Base-by-base conservation (phyloP, 2,888 invertebrate genomes). In the Spilarctia lutea region DNA sequence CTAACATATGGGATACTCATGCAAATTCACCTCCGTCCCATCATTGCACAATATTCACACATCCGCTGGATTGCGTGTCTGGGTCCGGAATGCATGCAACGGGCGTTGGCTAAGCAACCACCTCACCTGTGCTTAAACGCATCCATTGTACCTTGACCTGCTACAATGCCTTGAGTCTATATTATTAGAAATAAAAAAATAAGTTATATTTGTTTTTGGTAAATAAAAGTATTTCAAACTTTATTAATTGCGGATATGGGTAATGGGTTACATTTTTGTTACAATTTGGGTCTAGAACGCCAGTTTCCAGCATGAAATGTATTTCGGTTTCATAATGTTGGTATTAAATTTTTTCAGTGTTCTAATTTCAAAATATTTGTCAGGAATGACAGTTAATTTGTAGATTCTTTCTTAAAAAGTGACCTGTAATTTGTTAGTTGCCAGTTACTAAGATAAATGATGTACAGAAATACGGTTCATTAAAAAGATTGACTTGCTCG, bases 41-140 rank as follows among this genome's bases (percentile, higher is more conserved):
- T 77, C 63, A 60, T 27, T 56, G 56, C 56, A 56, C 60, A 79
- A 83, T 84, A 85, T 84, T 80, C 79, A 79, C 83, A 84, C 86
- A 87, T 88, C 88, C 88, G 87, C 72, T 63, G 73, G 65, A 74
- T 85, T 83, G 86, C 88, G 86, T 88, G 87, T 76, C 71, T 76
- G 75, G 33, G 73, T 33, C 72, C 71, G 76, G 81, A 80, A 79
- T 86, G 77, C 81, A 82, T 79, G 80, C 84, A 82, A 80, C 75
- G 45, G 71, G 73, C 72, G 65, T 70, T 33, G 68, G 35, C 56
- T 52, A 74, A 71, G 45, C 76, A 79, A 80, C 85, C 86, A 87
- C 87, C 85, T 87, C 86, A 87, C 87, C 85, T 87, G 87, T 86
- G 84, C 77, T 39, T 77, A 65, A 68, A 75, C 77, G 76, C 78